A percentile compares a stretch with the other conserved stretches of the same genome.
phyloP scores from a whole-genome alignment of 2,888 invertebrate genomes.

The Eudemis profundana region DNA sequence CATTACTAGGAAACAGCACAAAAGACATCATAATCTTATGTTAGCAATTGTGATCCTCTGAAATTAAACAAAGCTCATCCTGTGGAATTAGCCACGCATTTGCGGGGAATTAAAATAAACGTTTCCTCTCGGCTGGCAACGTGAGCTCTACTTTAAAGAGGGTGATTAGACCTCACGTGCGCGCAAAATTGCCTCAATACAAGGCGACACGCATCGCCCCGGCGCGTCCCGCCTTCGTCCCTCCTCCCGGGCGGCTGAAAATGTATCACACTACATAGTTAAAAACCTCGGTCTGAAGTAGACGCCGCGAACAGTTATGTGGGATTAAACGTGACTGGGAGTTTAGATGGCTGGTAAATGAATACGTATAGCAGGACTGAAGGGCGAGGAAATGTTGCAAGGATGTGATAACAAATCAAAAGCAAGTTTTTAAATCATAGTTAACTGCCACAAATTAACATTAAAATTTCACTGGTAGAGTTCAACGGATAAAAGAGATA shows the following conservation, averaged over 20 bases:
- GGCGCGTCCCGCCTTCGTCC: constrained; percentile 47
- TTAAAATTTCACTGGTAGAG: no score
- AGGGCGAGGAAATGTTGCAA: neutral
- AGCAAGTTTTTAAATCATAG: neutral
- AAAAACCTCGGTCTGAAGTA: constrained; percentile 11
- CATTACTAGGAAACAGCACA: constrained; percentile 38
- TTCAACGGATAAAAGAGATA: no score
- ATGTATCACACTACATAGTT: constrained; percentile 28
- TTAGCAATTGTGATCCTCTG: constrained; percentile 64
- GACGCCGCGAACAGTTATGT: constrained; percentile 9
- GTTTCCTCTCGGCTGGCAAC: constrained; percentile 64
- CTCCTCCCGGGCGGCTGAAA: constrained; percentile 52
- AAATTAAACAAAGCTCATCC: constrained; percentile 74
- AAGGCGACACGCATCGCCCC: constrained; percentile 59
- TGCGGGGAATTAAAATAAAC: constrained; percentile 79
- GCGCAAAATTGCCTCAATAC: constrained; percentile 64
- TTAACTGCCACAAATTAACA: no score
- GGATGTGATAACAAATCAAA: constrained; percentile 1
- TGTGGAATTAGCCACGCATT: constrained; percentile 76
- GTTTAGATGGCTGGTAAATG: constrained; percentile 4
- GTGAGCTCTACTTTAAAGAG: constrained; percentile 74
- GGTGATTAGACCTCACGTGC: constrained; percentile 76
- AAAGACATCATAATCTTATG: constrained; percentile 53
- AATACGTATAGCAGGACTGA: neutral
- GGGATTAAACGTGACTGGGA: neutral